These are phyloP conservation scores for Habrosyne pyritoides DNA, from an alignment of 2,888 invertebrate genomes.

Conservation along the genomic window DNA sequence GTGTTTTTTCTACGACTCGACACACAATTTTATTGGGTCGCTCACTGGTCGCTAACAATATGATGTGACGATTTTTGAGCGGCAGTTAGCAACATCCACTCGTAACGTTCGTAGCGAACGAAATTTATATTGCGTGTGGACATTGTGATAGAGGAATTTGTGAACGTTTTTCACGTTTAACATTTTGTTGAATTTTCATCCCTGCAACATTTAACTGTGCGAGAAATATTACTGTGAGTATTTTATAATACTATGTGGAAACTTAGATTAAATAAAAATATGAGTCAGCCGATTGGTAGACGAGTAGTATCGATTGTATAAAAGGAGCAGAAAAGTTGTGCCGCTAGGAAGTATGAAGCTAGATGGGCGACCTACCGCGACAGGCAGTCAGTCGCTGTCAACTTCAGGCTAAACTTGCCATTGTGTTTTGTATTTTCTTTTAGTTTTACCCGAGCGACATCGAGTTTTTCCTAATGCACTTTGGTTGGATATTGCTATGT, in stretches of 20 bases:
- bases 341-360: not conserved
- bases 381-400: conserved; percentile 63
- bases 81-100: conserved; percentile 58
- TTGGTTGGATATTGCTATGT: conserved; percentile 7
- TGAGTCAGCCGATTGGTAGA: conserved; percentile 10
- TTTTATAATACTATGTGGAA: not conserved
- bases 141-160: conserved; percentile 21
- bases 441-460: conserved; percentile 36
- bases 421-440: conserved; percentile 53
- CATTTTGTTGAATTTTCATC: not conserved
- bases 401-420: conserved; percentile 63
- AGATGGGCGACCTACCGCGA: conserved; percentile 29
- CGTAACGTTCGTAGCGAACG: conserved; percentile 34
- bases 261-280: not conserved
- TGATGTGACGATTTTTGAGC: conserved; percentile 56
- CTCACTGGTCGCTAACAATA: conserved; percentile 32
- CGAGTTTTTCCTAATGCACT: conserved; percentile 18
- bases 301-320: conserved; percentile 32
- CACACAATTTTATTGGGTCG: conserved; percentile 34
- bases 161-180: not conserved
- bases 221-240: conserved; percentile 2
- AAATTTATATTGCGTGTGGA: conserved; percentile 28
- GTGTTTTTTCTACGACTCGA: conserved; percentile 15
- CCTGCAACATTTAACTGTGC: not conserved
- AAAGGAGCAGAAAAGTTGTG: conserved; percentile 17